Conservation (phyloP, 2,113 vertebrate genomes). For the Ceyx cyanopectus region DNA sequence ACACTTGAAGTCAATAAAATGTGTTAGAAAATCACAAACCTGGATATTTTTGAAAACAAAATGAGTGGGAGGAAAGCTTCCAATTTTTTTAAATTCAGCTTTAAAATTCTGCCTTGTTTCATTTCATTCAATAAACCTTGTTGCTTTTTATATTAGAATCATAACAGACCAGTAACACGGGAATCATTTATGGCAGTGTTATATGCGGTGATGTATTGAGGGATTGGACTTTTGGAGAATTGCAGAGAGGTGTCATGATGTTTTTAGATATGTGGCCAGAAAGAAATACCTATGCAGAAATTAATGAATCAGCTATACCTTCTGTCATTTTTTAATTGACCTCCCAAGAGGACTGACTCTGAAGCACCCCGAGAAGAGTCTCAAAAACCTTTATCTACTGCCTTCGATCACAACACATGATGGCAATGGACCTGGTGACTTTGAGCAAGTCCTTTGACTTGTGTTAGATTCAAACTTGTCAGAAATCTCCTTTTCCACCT, state of each 20-base stretch:
- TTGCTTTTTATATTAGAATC: background rate
- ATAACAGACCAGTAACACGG: fast-evolving
- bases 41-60: background rate
- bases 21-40: background rate
- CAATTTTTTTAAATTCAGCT: background rate
- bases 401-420: fast-evolving
- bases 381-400: fast-evolving
- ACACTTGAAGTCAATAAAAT: background rate
- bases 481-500: background rate
- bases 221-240: background rate
- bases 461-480: background rate
- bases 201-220: background rate
- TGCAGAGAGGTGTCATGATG: background rate
- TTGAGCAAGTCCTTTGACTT: background rate
- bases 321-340: background rate
- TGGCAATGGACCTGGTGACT: too few relatives aligned
- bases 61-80: background rate
- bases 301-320: background rate
- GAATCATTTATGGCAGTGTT: background rate
- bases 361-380: background rate
- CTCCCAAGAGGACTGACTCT: background rate
- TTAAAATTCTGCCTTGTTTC: background rate
- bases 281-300: background rate
- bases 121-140: too few relatives aligned
- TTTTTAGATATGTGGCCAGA: background rate